Evolutionary conservation across 2,113 vertebrate species (phyloP).

Genomic region (Phalacrocorax pelagicus): DNA sequence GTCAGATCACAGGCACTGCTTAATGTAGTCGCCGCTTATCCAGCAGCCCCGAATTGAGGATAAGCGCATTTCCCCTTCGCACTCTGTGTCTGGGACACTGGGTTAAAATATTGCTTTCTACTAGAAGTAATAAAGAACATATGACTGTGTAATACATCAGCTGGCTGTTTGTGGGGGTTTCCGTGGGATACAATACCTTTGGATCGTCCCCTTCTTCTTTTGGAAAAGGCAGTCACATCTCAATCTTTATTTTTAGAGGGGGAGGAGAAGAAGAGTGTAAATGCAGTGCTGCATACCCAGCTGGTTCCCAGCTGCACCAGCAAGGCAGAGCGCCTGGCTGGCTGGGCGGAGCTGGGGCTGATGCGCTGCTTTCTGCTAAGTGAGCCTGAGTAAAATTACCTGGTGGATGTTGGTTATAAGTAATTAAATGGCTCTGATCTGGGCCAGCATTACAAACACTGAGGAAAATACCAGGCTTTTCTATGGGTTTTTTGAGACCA

Average conservation of each 20-base stretch:
- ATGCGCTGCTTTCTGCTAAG: not conserved
- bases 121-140: not conserved
- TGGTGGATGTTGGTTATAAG: not conserved
- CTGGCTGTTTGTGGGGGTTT: not conserved
- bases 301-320: not conserved
- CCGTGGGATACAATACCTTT: not conserved
- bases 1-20: not conserved
- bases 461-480: not conserved
- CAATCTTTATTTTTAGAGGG: not conserved
- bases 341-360: not conserved
- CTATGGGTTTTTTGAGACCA: rapidly evolving
- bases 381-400: not conserved
- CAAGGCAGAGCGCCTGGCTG: not conserved
- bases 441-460: not conserved
- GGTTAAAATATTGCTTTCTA: not conserved
- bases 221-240: not conserved
- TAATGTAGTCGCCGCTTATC: not conserved
- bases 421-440: not conserved
- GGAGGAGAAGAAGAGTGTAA: not conserved
- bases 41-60: not conserved
- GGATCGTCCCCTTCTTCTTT: not conserved
- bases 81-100: not conserved
- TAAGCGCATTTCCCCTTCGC: not conserved
- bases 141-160: not conserved
- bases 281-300: not conserved